These are phyloP conservation scores for Amphiprion ocellaris DNA, from an alignment of 2,113 vertebrate genomes.

Conservation along the genomic window DNA sequence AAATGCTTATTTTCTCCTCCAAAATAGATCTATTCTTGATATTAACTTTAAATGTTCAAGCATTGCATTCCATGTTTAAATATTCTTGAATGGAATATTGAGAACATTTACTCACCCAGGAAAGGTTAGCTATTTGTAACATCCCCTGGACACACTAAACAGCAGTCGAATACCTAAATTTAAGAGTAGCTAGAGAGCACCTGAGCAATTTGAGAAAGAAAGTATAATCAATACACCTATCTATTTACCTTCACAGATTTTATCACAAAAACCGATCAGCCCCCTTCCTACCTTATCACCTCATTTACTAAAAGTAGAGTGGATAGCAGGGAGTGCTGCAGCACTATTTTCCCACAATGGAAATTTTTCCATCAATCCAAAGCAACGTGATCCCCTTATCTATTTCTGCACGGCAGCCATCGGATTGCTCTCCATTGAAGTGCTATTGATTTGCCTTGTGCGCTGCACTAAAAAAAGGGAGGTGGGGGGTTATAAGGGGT, in stretches of 20 bases:
- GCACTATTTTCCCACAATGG: constrained; percentile 40
- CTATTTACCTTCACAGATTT: background rate
- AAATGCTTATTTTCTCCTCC: too few species aligned
- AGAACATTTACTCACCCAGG: too few species aligned
- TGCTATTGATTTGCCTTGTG: constrained; percentile 61
- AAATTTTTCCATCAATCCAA: constrained; percentile 33
- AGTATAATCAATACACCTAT: constrained; percentile 15
- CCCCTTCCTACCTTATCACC: constrained; percentile 15
- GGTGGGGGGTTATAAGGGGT: constrained; percentile 10
- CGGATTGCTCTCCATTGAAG: constrained; percentile 56
- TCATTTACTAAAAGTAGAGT: background rate
- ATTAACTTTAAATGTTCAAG: background rate
- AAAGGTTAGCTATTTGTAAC: too few species aligned
- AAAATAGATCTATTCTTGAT: too few species aligned
- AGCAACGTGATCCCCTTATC: constrained; percentile 63
- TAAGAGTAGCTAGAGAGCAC: background rate
- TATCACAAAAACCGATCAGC: constrained; percentile 23
- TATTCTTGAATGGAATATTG: too few species aligned
- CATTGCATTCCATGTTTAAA: too few species aligned
- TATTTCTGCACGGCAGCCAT: constrained; percentile 64
- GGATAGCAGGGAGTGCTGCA: background rate
- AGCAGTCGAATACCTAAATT: too few species aligned
- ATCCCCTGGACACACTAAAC: too few species aligned
- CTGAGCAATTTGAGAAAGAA: background rate
- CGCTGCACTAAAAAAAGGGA: constrained; percentile 9